Evolutionary conservation across 2,113 vertebrate genomes (phyloP).

Genomic region (Seriola rivoliana): DNA sequence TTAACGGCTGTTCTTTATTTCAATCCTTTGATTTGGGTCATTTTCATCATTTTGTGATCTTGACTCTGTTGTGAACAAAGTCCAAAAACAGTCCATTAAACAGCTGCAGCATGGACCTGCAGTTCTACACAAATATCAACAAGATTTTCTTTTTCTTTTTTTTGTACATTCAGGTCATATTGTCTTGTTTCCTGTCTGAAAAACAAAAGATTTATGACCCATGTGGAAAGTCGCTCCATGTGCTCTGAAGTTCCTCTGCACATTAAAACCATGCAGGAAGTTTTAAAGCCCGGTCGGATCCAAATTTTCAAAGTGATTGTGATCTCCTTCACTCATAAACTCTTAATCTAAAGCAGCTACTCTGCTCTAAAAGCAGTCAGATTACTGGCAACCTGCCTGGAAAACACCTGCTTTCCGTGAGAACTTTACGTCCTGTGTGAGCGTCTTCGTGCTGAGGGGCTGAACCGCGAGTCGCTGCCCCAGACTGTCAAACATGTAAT

Average conservation of each 20-base stretch:
- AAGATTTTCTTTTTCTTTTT: too few relatives aligned
- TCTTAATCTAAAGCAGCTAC: conserved; percentile 21
- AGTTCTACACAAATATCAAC: too few relatives aligned
- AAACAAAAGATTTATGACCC: too few relatives aligned
- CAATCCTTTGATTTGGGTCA: too few relatives aligned
- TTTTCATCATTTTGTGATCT: too few relatives aligned
- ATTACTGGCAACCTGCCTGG: conserved; percentile 8
- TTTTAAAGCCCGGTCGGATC: conserved; percentile 10
- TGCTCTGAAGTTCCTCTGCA: not conserved
- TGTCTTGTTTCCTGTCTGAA: too few relatives aligned
- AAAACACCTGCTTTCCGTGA: not conserved
- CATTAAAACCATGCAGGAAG: not conserved
- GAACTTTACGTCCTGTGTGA: not conserved
- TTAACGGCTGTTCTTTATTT: too few relatives aligned
- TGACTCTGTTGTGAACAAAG: too few relatives aligned
- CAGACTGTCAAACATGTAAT: conserved; percentile 59
- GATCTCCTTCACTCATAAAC: conserved; percentile 21
- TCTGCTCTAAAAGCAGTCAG: not conserved
- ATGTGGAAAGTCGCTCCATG: not conserved
- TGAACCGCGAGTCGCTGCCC: not conserved
- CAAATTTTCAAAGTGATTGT: conserved; percentile 21
- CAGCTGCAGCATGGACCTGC: too few relatives aligned
- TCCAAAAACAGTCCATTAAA: too few relatives aligned
- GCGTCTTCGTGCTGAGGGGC: not conserved
- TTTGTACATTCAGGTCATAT: too few relatives aligned